Conservation (phyloP, 2,888 invertebrate genomes). For the Autographa gamma region DNA sequence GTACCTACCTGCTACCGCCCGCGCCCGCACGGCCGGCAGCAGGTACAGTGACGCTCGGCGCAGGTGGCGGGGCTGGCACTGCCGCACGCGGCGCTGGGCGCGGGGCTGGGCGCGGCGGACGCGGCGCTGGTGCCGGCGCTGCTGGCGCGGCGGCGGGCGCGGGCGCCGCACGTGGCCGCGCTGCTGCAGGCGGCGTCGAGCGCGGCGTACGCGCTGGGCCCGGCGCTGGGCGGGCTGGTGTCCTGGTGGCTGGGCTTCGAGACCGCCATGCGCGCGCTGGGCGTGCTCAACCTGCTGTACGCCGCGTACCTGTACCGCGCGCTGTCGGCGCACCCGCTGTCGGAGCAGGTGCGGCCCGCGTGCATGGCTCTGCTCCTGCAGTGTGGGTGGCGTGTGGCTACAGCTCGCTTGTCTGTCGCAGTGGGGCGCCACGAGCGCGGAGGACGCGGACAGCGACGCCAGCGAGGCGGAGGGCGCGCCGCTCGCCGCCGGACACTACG, state of each 20-base stretch:
- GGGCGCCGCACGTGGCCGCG: slow-evolving; percentile 74
- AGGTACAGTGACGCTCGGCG: not conserved
- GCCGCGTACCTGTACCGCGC: slow-evolving; percentile 72
- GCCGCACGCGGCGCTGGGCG: slow-evolving; percentile 81
- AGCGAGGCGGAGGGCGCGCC: slow-evolving; percentile 30
- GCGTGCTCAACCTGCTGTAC: slow-evolving; percentile 79
- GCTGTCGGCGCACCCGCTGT: slow-evolving; percentile 71
- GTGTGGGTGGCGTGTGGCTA: not conserved
- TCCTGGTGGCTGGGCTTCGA: slow-evolving; percentile 76
- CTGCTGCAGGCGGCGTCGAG: slow-evolving; percentile 80
- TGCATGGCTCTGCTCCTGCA: not conserved
- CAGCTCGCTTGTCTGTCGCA: slow-evolving; percentile 38
- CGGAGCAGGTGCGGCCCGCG: slow-evolving; percentile 67
- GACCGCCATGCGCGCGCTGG: slow-evolving; percentile 74
- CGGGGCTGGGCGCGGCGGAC: slow-evolving; percentile 78
- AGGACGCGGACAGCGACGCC: slow-evolving; percentile 46
- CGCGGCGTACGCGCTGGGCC: slow-evolving; percentile 78
- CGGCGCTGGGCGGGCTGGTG: slow-evolving; percentile 75
- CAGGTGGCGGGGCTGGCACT: slow-evolving; percentile 67
- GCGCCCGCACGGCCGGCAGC: not conserved
- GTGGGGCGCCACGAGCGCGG: slow-evolving; percentile 75
- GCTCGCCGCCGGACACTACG: slow-evolving; percentile 12
- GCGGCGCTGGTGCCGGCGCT: slow-evolving; percentile 83
- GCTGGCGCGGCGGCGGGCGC: slow-evolving; percentile 57
- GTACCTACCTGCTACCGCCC: not conserved